A percentile compares a stretch with the other conserved stretches of the same genome.
Evolutionary conservation across 2,113 vertebrate genomes (phyloP).

Genomic region (Chrysemys picta): DNA sequence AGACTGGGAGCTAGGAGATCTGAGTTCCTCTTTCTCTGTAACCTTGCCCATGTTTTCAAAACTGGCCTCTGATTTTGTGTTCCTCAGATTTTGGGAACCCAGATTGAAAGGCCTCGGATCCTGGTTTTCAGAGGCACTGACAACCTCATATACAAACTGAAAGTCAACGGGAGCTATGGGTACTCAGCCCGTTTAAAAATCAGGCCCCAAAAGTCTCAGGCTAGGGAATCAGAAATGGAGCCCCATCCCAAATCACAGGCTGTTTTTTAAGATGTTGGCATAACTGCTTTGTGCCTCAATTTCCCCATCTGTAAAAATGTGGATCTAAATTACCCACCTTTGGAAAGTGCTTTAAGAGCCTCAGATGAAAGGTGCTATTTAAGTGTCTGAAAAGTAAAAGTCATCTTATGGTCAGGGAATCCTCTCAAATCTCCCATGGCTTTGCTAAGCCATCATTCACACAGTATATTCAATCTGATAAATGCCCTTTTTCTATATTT

Average conservation of each 20-base stretch:
- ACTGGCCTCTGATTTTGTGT: fast-evolving
- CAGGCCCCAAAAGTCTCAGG: background rate
- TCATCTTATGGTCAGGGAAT: background rate
- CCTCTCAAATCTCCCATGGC: fast-evolving
- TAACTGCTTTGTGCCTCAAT: fast-evolving
- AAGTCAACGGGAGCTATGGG: background rate
- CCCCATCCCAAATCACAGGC: background rate
- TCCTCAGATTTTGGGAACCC: background rate
- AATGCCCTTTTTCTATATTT: background rate
- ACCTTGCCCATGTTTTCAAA: background rate
- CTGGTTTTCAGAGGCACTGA: background rate
- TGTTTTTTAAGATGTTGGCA: background rate
- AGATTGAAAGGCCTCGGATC: background rate
- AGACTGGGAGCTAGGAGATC: background rate
- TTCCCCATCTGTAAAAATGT: background rate
- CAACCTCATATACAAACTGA: background rate
- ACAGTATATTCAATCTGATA: background rate
- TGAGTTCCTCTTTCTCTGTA: fast-evolving
- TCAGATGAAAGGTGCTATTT: background rate
- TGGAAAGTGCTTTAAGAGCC: background rate
- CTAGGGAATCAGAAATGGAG: fast-evolving
- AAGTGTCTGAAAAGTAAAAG: background rate
- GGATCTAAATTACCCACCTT: background rate
- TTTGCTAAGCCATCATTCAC: background rate
- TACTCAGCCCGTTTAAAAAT: fast-evolving